Evolutionary conservation across 2,797 vertebrate genomes (phyloP).

Genomic region (Coregonus suidteri): DNA sequence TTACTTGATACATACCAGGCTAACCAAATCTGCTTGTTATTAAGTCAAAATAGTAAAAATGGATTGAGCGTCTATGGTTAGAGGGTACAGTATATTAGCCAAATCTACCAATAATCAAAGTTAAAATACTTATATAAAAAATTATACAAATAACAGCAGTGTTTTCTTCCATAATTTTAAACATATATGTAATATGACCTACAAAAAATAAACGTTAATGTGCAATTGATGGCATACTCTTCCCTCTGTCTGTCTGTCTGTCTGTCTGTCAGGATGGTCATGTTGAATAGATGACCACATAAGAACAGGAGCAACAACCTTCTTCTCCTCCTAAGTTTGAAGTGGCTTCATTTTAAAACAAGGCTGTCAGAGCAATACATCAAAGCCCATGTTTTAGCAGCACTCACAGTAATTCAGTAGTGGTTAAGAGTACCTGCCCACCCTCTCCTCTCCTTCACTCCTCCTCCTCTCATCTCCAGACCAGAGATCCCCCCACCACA

Average conservation of each 20-base stretch:
- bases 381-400: constrained; percentile 51
- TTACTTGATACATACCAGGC: constrained; percentile 1
- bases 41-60: constrained; percentile 31
- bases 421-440: constrained; percentile 53
- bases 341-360: constrained; percentile 37
- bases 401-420: constrained; percentile 67
- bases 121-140: constrained; percentile 60
- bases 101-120: constrained; percentile 60
- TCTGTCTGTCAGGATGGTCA: constrained; percentile 28
- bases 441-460: not conserved
- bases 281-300: constrained; percentile 49
- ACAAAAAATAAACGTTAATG: constrained; percentile 57
- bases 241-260: constrained; percentile 24
- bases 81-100: constrained; percentile 43
- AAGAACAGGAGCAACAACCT: constrained; percentile 53
- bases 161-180: constrained; percentile 54
- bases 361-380: constrained; percentile 28
- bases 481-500: not conserved
- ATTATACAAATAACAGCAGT: constrained; percentile 53
- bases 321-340: constrained; percentile 50
- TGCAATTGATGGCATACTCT: constrained; percentile 70
- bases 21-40: constrained; percentile 27
- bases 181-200: constrained; percentile 71
- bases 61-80: constrained; percentile 47
- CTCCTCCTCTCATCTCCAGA: not conserved